Evolutionary conservation across 1,140 invertebrate genomes (phyloP), one percentile per base, ranked within the genome.

Genomic region (Alviniconcha marisindica): DNA sequence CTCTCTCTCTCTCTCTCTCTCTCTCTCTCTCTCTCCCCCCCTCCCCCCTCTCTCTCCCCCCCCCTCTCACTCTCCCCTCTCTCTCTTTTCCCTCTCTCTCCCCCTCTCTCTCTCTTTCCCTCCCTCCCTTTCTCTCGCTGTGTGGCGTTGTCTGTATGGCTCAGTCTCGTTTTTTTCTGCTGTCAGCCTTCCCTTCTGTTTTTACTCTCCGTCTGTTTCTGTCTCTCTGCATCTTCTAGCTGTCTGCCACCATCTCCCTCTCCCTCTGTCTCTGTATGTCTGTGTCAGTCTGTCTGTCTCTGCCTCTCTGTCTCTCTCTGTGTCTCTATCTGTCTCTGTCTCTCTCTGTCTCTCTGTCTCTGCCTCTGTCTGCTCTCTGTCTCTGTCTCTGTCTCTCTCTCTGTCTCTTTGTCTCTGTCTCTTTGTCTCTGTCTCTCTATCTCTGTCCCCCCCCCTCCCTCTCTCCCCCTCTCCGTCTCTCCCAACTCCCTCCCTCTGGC

Each of bases 391-490:
- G 18, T 33, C 77, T 79, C 28, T 15, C 33, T 56, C 48, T 56
- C 10, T 33, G 14, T 79, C 14, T 60, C 7, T 63, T 38, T 60
- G 21, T 63, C 14, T n/a, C 28, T 63, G 21, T 63, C 33, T 33
- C 31, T 48, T n/a, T 48, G 10, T 33, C n/a, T 48, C 42, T 48
- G 18, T 33, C 31, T 24, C n/a, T 48, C 31, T 33, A n/a, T 77
- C 42, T 48, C n/a, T 33, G 24, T 48, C n/a, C 44, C 18, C 48
- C n/a, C 33, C 42, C 33, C n/a, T 33, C 31, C 33, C 40, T 77
- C 36, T 48, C 24, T 77, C 74, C 44, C 18, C 36, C 40, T 77
- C 40, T 77, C 40, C 36, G 10, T 77, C 74, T 77, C 24, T 48
- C 15, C 18, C 40, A 10, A 5, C 18, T 38, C 18, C 71, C 15